Conservation (phyloP, 2,888 invertebrate genomes). For the Myathropa florea region DNA sequence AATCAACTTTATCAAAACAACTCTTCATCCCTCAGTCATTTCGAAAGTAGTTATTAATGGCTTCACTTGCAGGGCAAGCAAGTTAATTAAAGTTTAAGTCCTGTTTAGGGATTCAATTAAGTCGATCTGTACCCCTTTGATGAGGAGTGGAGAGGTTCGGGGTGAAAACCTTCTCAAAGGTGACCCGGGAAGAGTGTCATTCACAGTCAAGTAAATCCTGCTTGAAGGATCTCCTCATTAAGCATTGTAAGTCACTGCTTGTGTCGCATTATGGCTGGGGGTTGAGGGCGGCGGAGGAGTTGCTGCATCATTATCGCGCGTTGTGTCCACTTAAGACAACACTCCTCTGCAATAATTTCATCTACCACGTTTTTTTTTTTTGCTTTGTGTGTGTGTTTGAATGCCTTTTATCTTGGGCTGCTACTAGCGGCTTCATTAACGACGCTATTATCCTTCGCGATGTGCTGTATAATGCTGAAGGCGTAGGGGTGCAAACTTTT, state of each 20-base stretch:
- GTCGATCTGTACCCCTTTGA: conserved; percentile 8
- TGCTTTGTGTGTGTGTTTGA: neutral
- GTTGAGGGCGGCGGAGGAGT: neutral
- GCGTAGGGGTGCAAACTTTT: conserved; percentile 45
- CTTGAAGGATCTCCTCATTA: conserved; percentile 6
- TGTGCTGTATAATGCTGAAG: conserved; percentile 16
- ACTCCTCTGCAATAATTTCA: conserved; percentile 3
- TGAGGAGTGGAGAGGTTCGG: neutral
- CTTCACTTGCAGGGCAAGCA: conserved; percentile 52
- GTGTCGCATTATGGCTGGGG: conserved; percentile 7
- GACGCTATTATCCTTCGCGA: conserved; percentile 39
- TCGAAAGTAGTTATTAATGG: conserved; percentile 22
- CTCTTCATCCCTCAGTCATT: too few species aligned
- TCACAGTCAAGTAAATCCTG: neutral
- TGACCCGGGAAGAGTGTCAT: neutral
- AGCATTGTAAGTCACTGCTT: conserved; percentile 8
- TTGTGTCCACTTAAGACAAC: conserved; percentile 49
- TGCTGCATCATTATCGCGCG: conserved; percentile 52
- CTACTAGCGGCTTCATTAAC: conserved; percentile 53
- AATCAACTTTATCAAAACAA: neutral
- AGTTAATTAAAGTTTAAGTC: conserved; percentile 77
- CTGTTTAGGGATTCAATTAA: conserved; percentile 77
- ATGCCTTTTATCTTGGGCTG: neutral
- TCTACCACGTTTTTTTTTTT: conserved; percentile 14
- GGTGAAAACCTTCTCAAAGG: neutral